Conservation (phyloP, 2,113 vertebrate species). For the Eubucco bourcierii region DNA sequence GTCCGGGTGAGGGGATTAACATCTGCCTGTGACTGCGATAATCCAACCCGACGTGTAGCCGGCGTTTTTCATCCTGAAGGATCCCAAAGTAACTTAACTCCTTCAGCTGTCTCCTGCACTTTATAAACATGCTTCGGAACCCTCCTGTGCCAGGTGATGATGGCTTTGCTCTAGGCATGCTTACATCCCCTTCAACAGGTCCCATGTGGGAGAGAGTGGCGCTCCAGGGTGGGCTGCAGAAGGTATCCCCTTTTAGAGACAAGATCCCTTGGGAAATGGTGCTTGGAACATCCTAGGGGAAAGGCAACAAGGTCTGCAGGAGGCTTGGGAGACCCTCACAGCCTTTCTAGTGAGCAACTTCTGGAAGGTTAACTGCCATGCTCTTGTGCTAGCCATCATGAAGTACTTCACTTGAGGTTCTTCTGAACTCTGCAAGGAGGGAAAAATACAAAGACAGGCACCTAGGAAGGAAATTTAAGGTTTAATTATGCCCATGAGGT, state of each 20-base stretch:
- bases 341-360: background rate
- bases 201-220: too few species aligned
- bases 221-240: background rate
- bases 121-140: too few species aligned
- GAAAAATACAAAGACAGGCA: background rate
- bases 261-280: background rate
- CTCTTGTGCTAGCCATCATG: background rate
- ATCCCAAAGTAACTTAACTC: constrained; percentile 27
- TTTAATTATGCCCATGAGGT: background rate
- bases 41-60: constrained; percentile 33
- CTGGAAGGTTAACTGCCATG: rapidly evolving
- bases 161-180: too few species aligned
- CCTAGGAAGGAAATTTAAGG: background rate
- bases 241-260: background rate
- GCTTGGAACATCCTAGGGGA: background rate
- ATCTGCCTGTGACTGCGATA: constrained; percentile 53
- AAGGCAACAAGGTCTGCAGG: background rate
- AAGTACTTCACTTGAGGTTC: background rate
- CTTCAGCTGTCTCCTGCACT: too few species aligned
- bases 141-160: too few species aligned
- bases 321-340: background rate
- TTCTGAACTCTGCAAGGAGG: background rate
- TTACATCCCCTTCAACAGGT: too few species aligned
- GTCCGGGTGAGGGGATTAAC: constrained; percentile 40
- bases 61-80: constrained; percentile 51